Evolutionary conservation across 2,797 vertebrate species (phyloP), one percentile per base, ranked within the genome.

Genomic region (Mastacembelus armatus): DNA sequence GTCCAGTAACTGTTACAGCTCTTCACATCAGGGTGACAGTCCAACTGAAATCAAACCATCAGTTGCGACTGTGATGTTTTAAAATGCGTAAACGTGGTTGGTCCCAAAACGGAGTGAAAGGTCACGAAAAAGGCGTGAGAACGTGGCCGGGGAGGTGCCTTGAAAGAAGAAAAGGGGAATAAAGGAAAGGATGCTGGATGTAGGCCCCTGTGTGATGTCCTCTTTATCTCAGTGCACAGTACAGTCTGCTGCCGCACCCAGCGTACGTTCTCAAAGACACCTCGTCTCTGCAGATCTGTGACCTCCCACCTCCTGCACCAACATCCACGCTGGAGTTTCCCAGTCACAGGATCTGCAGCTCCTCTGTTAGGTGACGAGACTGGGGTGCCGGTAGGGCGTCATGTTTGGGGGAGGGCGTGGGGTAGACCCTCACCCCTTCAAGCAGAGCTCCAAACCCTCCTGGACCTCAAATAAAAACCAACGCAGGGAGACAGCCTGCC

Each of bases 401-500:
- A 3, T 66, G 72, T 44, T 63, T 4, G 16, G 66, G 76, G 80
- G 48, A 76, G 70, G 54, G 58, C 6, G 68, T 62, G 76, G 78
- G 65, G 26, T 38, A 36, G 39, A 67, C 74, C 75, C 84, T 73
- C 78, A 69, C 81, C 60, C 77, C 66, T 29, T 83, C 77, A 85
- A 90, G 84, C 85, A 83, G 83, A 89, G 86, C 92, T 90, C 81
- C 78, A 65, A 80, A 86, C 80, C 80, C 73, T 80, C 68, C 74
- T 80, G 83, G 83, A 85, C 85, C 74, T 87, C 70, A 86, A 90
- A 86, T 78, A 87, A 91, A 90, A 88, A 83, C 87, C 83, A 62
- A 16, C 65, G 87, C 88, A 76, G 89, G 87, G 88, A 89, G 83
- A 80, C 87, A 63, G 86, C 87, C 80, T 78, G 82, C 83, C 77